phyloP scores from a whole-genome alignment of 1,140 invertebrate genomes.

The Campodea augens region DNA sequence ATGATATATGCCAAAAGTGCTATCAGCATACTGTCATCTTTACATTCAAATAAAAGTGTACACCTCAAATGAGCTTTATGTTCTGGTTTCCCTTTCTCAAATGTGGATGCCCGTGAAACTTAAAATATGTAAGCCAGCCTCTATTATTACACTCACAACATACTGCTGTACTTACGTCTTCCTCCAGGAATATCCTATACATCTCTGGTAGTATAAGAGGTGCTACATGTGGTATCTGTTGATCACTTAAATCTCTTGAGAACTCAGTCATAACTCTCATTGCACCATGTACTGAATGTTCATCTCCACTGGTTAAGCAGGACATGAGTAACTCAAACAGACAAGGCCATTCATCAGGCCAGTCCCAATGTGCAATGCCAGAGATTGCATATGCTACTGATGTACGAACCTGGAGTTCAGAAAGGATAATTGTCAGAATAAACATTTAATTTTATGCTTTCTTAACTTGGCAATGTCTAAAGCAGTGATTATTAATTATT shows the following conservation, averaged over 20 bases:
- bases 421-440: too few relatives aligned
- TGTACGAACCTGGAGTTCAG: slow-evolving; percentile 33
- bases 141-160: too few relatives aligned
- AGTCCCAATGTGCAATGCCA: slow-evolving; percentile 55
- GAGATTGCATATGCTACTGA: slow-evolving; percentile 55
- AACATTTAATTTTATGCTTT: too few relatives aligned
- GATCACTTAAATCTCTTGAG: slow-evolving; percentile 44
- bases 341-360: slow-evolving; percentile 56
- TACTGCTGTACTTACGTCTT: slow-evolving; percentile 36
- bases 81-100: too few relatives aligned
- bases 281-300: slow-evolving; percentile 47
- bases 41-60: too few relatives aligned
- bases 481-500: too few relatives aligned
- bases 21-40: too few relatives aligned
- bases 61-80: too few relatives aligned
- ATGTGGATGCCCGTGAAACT: too few relatives aligned
- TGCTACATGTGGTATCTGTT: slow-evolving; percentile 46
- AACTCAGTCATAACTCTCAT: slow-evolving; percentile 60
- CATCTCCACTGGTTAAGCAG: slow-evolving; percentile 32
- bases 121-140: too few relatives aligned
- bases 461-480: too few relatives aligned
- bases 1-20: too few relatives aligned
- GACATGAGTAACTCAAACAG: slow-evolving; percentile 49
- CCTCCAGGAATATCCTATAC: slow-evolving; percentile 46
- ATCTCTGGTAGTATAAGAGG: slow-evolving; percentile 57